phyloP scores from a whole-genome alignment of 2,797 vertebrate species.

The Calcarius lapponicus region DNA sequence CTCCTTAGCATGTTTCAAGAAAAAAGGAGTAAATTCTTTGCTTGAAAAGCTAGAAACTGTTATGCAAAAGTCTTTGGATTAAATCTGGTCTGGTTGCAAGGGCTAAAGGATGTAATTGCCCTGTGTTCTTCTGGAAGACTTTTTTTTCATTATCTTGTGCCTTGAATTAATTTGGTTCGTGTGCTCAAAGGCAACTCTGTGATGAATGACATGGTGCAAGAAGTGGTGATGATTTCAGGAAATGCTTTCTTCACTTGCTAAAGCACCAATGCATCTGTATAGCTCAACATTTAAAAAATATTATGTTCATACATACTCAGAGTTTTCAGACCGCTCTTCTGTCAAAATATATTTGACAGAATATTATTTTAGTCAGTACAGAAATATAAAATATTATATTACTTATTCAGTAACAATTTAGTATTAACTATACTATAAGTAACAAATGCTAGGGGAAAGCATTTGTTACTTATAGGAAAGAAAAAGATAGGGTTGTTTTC shows the following conservation, averaged over 20 bases:
- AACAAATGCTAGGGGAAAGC: background rate
- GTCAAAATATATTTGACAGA: background rate
- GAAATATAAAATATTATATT: background rate
- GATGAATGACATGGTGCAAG: background rate
- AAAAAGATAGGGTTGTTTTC: rapidly evolving
- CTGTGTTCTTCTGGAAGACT: background rate
- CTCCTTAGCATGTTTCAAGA: background rate
- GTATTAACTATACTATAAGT: background rate
- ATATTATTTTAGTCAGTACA: too few species aligned
- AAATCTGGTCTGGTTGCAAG: background rate
- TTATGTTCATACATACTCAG: background rate
- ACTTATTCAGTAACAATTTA: background rate
- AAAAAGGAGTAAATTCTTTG: background rate
- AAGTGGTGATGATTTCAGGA: background rate
- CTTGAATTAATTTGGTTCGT: background rate
- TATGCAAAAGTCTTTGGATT: background rate
- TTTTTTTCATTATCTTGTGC: background rate
- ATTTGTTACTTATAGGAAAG: too few species aligned
- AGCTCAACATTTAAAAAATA: background rate
- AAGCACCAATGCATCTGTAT: background rate
- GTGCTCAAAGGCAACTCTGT: background rate
- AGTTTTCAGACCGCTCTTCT: background rate
- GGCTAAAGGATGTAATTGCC: background rate
- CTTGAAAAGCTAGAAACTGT: background rate
- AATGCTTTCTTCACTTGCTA: background rate